A percentile compares a stretch with the other conserved stretches of the same genome.
These are phyloP conservation scores for Vesta saturnalis DNA, from an alignment of 2,888 invertebrate genomes.

Conservation along the genomic window DNA sequence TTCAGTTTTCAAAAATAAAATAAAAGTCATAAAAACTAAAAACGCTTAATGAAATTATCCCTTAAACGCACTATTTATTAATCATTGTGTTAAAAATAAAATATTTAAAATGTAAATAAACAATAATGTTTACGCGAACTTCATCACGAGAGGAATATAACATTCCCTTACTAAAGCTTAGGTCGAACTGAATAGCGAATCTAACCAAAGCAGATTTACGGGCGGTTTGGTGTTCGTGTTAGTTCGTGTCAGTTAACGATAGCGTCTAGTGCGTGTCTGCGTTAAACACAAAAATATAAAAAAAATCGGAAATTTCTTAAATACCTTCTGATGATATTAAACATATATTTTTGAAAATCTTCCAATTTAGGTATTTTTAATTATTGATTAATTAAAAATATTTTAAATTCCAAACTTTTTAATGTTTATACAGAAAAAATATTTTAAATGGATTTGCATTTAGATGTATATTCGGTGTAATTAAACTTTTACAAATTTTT, in stretches of 20 bases:
- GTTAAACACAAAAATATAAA: conserved; percentile 17
- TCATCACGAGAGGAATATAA: conserved; percentile 14
- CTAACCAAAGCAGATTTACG: conserved; percentile 16
- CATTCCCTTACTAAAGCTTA: conserved; percentile 18
- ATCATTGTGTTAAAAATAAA: neutral
- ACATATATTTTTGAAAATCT: too few relatives aligned
- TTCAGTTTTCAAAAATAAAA: too few relatives aligned
- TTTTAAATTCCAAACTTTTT: too few relatives aligned
- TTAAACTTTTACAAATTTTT: too few relatives aligned
- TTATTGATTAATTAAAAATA: too few relatives aligned
- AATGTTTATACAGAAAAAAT: too few relatives aligned
- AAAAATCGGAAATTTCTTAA: neutral
- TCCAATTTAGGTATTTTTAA: too few relatives aligned
- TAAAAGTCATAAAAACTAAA: too few relatives aligned
- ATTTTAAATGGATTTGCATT: too few relatives aligned
- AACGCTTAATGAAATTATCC: conserved; percentile 7
- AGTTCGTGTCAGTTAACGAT: conserved; percentile 31
- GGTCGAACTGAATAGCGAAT: conserved; percentile 32
- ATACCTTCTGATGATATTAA: too few relatives aligned
- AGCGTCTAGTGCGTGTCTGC: conserved; percentile 33
- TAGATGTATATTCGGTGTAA: too few relatives aligned
- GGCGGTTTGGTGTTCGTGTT: conserved; percentile 23
- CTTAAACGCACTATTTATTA: neutral
- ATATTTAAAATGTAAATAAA: conserved; percentile 31
- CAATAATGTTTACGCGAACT: conserved; percentile 25